Evolutionary conservation across 2,113 vertebrate genomes (phyloP), one percentile per base, ranked within the genome.

Genomic region (Entomyzon cyanotis): DNA sequence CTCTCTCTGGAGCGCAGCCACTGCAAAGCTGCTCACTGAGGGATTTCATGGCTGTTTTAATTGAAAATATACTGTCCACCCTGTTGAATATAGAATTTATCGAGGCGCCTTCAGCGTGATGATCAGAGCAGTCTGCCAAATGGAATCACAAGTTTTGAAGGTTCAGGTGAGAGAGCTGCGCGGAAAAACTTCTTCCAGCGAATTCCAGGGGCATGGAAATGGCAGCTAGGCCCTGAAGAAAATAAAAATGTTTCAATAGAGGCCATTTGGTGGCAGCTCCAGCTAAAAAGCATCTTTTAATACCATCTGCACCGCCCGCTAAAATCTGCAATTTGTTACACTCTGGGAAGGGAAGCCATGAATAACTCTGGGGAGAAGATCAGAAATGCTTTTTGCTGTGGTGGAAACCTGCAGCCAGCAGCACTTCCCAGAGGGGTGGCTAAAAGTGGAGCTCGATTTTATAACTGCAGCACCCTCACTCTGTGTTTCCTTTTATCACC

Each of bases 1-100:
- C 85, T 77, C 68, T 62, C 88, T 84, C 76, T 93, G 93, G 84
- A 95, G 89, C 52, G 33, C n/a, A 90, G 94, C 50, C 88, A 76
- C 67, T 73, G 81, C 71, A 84, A 84, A 95, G 82, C 77, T 90
- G 68, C 76, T 94, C 69, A 49, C 53, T 10, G 62, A 87, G 55
- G 6, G 83, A 87, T 93, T 92, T 80, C 52, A 77, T 75, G 27
- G 87, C 52, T 77, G 47, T 79, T 89, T 87, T 58, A 19, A 52
- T 86, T 83, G 30, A 80, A 93, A 92, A 92, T 74, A n/a, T 16
- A 41, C 16, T 28, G 84, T 35, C 95, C 83, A 68, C 12, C 42
- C 47, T 79, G 76, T 42, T 33, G 60, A 84, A 76, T 67, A 53
- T 21, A 39, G 83, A 50, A 47, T 80, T 92, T 58, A 55, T 64